Evolutionary conservation across 2,113 vertebrate species (phyloP).

Genomic region (Sebastes schlegelii): DNA sequence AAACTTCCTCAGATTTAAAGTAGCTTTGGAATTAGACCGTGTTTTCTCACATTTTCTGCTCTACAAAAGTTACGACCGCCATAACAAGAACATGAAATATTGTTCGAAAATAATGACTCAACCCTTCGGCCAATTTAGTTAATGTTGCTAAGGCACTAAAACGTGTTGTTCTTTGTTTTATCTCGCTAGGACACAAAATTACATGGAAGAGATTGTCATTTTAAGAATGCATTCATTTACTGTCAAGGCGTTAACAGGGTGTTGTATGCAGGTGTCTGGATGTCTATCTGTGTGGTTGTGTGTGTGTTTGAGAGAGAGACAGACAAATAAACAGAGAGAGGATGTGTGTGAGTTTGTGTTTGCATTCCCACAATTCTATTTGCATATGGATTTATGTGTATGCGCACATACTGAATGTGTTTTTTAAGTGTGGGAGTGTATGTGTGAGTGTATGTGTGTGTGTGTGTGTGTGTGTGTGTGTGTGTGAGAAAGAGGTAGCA

Average conservation of each 20-base stretch:
- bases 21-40: constrained; percentile 1
- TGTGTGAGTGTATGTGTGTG: not conserved
- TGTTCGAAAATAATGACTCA: constrained; percentile 9
- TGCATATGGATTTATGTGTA: constrained; percentile 7
- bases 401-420: not conserved
- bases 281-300: not conserved
- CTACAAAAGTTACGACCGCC: constrained; percentile 6
- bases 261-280: not conserved
- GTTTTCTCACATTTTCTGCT: constrained; percentile 33
- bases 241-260: not conserved
- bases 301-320: constrained; percentile 3
- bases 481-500: constrained; percentile 7
- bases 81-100: constrained; percentile 16
- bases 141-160: not conserved
- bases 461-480: not conserved
- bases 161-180: constrained; percentile 3
- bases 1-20: constrained; percentile 22
- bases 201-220: not conserved
- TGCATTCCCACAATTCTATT: constrained; percentile 42
- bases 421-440: not conserved
- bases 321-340: not conserved
- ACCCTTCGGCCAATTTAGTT: not conserved
- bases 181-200: not conserved
- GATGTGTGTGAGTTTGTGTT: constrained; percentile 32
- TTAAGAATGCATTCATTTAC: constrained; percentile 1